Evolutionary conservation across 2,888 invertebrate genomes (phyloP), one percentile per base, ranked within the genome.

Genomic region (Clostera curtula): DNA sequence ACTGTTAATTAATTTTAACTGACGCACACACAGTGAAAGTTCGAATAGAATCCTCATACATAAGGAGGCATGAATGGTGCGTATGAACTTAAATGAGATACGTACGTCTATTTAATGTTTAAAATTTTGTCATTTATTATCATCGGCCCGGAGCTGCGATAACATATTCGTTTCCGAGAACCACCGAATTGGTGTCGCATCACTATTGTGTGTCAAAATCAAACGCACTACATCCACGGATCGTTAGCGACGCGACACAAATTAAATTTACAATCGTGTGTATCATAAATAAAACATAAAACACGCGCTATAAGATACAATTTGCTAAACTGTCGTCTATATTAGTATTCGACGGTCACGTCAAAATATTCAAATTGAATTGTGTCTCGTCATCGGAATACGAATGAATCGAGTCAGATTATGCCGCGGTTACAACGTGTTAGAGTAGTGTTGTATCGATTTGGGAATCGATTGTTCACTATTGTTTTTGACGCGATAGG

Each of bases 311-410:
- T 58, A 63, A 71, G 67, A 61, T 63, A 74, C 71, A 70, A 70
- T 72, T 69, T 64, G 72, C 71, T 74, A 71, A 76, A 73, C 73
- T 72, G 66, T 63, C 56, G 41, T 25, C 44, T 42, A 49, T 56
- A 70, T 75, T 73, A 75, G 71, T 70, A 75, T 74, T 66, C 76
- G 53, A 41, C 34, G 51, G 54, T 56, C 57, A 62, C 58, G 60
- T 66, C 67, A 61, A 70, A 70, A 72, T 77, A 82, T 80, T 80
- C 77, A 77, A 79, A 82, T 79, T 56, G 66, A 69, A 68, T 69
- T 60, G 71, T 60, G 60, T 51, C 44, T 53, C 64, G 70, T 65
- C 64, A 62, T 56, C 52, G 56, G 75, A 72, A 79, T 75, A 67
- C 67, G 47, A 71, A 67, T 65, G 61, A 58, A 57, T 59, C 54